These are phyloP conservation scores for Mustelus asterias DNA, from an alignment of 2,113 vertebrate species.

Conservation along the genomic window DNA sequence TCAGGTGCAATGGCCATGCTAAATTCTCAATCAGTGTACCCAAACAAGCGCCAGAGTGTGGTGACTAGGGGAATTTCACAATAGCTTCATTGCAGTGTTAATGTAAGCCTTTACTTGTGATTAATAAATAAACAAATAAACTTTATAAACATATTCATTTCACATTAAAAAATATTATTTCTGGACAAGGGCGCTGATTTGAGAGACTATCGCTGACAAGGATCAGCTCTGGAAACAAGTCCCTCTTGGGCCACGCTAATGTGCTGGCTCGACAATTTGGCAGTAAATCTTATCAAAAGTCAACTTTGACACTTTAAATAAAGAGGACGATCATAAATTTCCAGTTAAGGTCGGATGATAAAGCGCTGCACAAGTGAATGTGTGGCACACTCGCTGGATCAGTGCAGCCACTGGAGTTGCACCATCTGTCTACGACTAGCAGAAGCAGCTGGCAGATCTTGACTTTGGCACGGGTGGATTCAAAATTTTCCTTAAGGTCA, in stretches of 20 bases:
- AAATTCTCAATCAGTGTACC: too few relatives aligned
- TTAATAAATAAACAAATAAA: too few relatives aligned
- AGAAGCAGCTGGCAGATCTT: slow-evolving; percentile 16
- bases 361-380: background rate
- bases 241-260: background rate
- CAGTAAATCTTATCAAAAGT: background rate
- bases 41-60: too few relatives aligned
- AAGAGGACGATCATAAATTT: background rate
- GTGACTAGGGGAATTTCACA: too few relatives aligned
- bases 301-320: background rate
- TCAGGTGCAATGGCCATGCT: too few relatives aligned
- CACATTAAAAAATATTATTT: background rate
- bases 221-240: background rate
- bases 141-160: background rate
- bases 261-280: background rate
- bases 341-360: background rate
- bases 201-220: background rate
- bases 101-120: too few relatives aligned
- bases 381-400: background rate
- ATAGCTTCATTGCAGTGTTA: too few relatives aligned
- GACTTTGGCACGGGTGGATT: background rate
- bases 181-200: background rate
- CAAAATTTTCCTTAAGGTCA: slow-evolving; percentile 15
- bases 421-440: background rate
- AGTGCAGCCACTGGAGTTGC: slow-evolving; percentile 10